Evolutionary conservation across 2,888 invertebrate species (phyloP), one percentile per base, ranked within the genome.

Genomic region (Reticulitermes lucifugus): DNA sequence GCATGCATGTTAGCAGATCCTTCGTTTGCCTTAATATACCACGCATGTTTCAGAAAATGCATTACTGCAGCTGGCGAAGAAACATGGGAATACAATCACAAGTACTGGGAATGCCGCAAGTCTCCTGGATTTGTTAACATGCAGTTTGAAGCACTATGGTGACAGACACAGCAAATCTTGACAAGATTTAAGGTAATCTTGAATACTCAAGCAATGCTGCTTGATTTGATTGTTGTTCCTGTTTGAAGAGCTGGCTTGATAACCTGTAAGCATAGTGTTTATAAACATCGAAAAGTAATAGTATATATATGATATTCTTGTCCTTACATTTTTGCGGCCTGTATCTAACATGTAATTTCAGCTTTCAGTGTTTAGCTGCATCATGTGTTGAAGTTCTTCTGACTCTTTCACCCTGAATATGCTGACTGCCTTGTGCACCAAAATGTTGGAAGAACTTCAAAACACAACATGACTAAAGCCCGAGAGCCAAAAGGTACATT

Each of bases 41-140:
- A 4, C 14, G 55, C 55, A 79, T 84, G 29, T 84, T 88, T 14
- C 88, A 93, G 93, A 82, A 93, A 92, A 89, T 87, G 89, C 51
- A 85, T 89, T 65, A 88, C 87, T n/a, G 92, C 91, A 55, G 90
- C 89, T 81, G 93, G 93, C 59, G 93, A 94, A 86, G 95, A 95
- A 89, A 91, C 91, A 84, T 96, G 95, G 95, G 93, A 94, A 89
- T 96, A 94, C 91, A 94, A 93, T 87, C 94, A 95, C 83, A 94
- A 94, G 89, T 96, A 96, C 91, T 96, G 96, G 96, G 94, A 94
- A 88, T 92, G 92, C 87, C 90, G 94, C 70, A 94, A 94, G 88
- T 94, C 93, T 88, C 94, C 93, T 0, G 95, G 95, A 80, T 96
- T 96, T 91, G 90, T 91, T 70, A 92, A 91, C 86, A 89, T 92